Conservation (phyloP, 2,888 invertebrate genomes). For the Flexamia atlantica region DNA sequence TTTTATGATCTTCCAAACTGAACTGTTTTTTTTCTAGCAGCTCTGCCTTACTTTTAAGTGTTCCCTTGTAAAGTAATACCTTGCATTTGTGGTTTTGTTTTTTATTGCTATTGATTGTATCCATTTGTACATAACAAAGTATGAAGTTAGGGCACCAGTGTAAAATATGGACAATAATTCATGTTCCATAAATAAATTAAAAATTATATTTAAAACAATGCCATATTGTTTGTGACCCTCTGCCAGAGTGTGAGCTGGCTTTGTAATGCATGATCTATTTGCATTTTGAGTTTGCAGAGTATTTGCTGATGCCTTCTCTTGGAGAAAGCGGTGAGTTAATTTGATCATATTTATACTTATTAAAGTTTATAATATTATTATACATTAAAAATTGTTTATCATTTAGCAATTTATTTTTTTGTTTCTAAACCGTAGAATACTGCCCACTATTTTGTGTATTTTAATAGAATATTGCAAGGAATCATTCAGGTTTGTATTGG, state of each 20-base stretch:
- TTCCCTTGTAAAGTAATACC: conserved; percentile 15
- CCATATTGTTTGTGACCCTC: conserved; percentile 20
- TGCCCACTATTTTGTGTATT: neutral
- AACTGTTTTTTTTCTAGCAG: neutral
- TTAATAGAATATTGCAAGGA: neutral
- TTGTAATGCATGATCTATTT: conserved; percentile 2
- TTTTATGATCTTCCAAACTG: conserved; percentile 1
- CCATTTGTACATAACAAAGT: conserved; percentile 32
- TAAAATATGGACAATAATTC: conserved; percentile 40
- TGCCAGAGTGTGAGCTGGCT: conserved; percentile 12
- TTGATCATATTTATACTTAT: neutral
- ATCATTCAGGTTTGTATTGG: conserved; percentile 17
- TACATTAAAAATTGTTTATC: too few species aligned
- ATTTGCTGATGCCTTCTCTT: neutral
- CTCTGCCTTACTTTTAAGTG: conserved; percentile 8
- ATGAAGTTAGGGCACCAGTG: conserved; percentile 5
- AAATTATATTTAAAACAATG: conserved; percentile 26
- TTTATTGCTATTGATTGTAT: conserved; percentile 15
- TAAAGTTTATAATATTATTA: neutral
- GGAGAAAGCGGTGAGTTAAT: neutral
- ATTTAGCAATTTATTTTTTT: too few species aligned
- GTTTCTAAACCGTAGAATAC: too few species aligned
- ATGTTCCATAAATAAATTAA: conserved; percentile 36
- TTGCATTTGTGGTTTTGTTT: conserved; percentile 18
- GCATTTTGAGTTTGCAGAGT: conserved; percentile 27